phyloP scores from a whole-genome alignment of 2,113 vertebrate genomes.

The Genyomyrus donnyi region DNA sequence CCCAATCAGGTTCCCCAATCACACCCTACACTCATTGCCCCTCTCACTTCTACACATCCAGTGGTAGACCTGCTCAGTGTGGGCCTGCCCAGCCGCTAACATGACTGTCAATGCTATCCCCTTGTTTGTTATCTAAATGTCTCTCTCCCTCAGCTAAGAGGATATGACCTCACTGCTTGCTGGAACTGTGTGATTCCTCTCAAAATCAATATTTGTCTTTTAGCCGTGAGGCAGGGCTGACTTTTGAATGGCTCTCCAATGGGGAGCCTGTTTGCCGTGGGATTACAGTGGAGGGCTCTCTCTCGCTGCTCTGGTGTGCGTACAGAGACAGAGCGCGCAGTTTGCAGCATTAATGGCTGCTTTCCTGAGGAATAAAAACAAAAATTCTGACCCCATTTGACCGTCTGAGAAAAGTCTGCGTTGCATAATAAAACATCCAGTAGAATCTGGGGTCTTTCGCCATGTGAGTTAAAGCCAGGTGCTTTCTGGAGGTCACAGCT shows the following conservation, averaged over 20 bases:
- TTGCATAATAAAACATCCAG: background rate
- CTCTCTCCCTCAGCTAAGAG: background rate
- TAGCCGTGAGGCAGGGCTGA: background rate
- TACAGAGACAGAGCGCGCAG: background rate
- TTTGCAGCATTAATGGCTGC: background rate
- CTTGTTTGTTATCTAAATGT: background rate
- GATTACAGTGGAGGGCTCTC: background rate
- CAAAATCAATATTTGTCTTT: background rate
- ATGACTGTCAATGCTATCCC: background rate
- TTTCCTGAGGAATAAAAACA: background rate
- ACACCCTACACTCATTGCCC: background rate
- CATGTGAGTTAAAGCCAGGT: background rate
- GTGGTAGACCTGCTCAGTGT: background rate
- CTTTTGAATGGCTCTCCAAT: background rate
- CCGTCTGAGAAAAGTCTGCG: background rate
- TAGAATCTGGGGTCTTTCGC: background rate
- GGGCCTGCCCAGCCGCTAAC: background rate
- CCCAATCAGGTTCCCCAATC: background rate
- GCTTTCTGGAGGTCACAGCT: slow-evolving; percentile 5
- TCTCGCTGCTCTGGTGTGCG: background rate
- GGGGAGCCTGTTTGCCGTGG: background rate
- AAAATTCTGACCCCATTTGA: background rate
- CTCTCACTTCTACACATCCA: background rate
- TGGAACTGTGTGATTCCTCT: background rate
- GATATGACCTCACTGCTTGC: background rate